Evolutionary conservation across 2,113 vertebrate species (phyloP).

Genomic region (Amblyornis subalaris): DNA sequence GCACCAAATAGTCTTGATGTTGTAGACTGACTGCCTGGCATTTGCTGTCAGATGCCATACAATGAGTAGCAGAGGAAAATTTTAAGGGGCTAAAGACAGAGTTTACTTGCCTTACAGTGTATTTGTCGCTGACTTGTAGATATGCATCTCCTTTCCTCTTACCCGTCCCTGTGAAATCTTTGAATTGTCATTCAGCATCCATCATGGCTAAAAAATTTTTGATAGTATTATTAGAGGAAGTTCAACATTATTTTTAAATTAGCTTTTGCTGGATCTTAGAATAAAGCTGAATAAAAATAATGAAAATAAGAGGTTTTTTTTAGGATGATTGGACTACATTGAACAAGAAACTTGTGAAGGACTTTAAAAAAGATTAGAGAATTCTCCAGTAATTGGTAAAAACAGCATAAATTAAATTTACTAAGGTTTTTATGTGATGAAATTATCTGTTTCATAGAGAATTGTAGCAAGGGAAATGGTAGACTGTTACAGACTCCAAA

Average conservation of each 20-base stretch:
- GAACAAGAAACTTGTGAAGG: background rate
- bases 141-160: background rate
- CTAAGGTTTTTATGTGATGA: background rate
- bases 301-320: background rate
- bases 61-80: background rate
- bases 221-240: background rate
- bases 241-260: background rate
- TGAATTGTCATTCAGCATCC: background rate
- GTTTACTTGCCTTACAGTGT: background rate
- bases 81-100: background rate
- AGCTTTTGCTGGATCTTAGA: background rate
- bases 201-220: background rate
- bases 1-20: background rate
- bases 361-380: background rate
- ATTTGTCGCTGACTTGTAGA: background rate
- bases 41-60: background rate
- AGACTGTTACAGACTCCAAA: background rate
- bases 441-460: slow-evolving; percentile 4
- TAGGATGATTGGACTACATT: background rate
- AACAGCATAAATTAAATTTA: background rate
- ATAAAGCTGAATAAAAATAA: background rate
- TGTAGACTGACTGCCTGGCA: background rate
- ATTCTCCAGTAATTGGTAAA: background rate
- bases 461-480: background rate
- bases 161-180: background rate